Evolutionary conservation across 2,888 invertebrate species (phyloP).

Genomic region (Ophion obscuratus): DNA sequence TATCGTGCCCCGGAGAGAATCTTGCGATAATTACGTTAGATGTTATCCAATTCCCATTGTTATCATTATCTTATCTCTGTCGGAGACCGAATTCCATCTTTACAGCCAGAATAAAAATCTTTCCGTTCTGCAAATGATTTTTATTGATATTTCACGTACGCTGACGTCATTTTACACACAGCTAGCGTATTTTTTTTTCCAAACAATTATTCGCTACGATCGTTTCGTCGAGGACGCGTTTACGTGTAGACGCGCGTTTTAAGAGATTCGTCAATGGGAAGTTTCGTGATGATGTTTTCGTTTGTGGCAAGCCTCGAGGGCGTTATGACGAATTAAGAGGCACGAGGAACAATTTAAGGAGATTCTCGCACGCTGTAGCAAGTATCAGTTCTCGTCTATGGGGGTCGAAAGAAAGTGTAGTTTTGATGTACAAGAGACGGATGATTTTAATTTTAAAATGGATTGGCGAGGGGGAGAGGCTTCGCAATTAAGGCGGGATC

Average conservation of each 20-base stretch:
- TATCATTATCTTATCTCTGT: conserved; percentile 26
- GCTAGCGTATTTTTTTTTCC: neutral
- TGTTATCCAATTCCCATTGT: conserved; percentile 13
- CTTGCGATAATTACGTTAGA: neutral
- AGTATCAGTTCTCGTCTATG: neutral
- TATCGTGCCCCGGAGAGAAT: neutral
- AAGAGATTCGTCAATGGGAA: neutral
- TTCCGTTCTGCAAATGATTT: neutral
- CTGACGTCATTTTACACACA: neutral
- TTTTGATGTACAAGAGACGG: neutral
- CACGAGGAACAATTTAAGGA: conserved; percentile 7
- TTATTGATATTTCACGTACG: neutral
- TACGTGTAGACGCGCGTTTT: neutral
- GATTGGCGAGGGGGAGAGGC: too few relatives aligned
- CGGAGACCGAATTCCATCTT: neutral
- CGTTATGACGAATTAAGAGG: conserved; percentile 7
- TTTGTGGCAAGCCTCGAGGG: conserved; percentile 4
- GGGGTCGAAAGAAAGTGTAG: neutral
- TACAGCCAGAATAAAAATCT: neutral
- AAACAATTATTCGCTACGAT: too few relatives aligned
- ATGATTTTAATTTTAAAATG: neutral
- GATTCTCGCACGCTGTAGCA: conserved; percentile 16
- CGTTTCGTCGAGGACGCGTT: too few relatives aligned
- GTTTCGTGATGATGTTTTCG: conserved; percentile 7
- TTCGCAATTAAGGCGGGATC: too few relatives aligned